Base-by-base conservation (phyloP, 1,140 invertebrate species). In the Drosophila aff. region DNA sequence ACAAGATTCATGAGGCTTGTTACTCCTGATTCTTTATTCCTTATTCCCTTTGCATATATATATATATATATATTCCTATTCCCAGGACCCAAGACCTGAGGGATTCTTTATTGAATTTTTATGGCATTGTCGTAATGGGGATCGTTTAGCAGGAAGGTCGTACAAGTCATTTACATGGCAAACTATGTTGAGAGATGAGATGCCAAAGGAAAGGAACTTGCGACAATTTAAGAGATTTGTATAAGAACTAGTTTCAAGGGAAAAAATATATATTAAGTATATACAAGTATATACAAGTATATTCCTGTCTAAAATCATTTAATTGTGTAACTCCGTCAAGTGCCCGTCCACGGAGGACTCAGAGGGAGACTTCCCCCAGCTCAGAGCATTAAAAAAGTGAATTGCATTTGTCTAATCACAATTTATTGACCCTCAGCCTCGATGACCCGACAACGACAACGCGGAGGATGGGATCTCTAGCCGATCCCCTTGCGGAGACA, bases 371-470 rank as follows among this genome's bases (percentile, higher is more conserved):
- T 13, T 46, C 13, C 44, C 44, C 21, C 6, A 23, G 21, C 21
- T 23, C 6, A 7, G 16, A 33, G 28, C 21, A n/a, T 15, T 59
- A 41, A 61, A 72, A 71, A 61, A 72, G 10, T 60, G 31, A 74
- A 74, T 60, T 76, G 69, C 71, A 55, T 65, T 58, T 58, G 40
- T 55, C 38, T 61, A 67, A 76, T 52, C 72, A 64, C 64, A 76
- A 76, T 76, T 77, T 77, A 77, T 77, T 68, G 74, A 47, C 74
- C 74, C 55, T 72, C 46, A 28, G 68, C 18, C 43, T 71, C 69
- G 21, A 73, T 41, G 69, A 73, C 50, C 67, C 63, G 26, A 18
- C 61, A 26, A 26, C 36, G 38, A 72, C 31, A 33, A 33, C 23
- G 69, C 41, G 50, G n/a, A 21, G 31, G 50, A 23, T 26, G 53